A percentile compares a stretch with the other conserved stretches of the same genome.
phyloP scores from a whole-genome alignment of 2,888 invertebrate species.

The Acleris cristana region DNA sequence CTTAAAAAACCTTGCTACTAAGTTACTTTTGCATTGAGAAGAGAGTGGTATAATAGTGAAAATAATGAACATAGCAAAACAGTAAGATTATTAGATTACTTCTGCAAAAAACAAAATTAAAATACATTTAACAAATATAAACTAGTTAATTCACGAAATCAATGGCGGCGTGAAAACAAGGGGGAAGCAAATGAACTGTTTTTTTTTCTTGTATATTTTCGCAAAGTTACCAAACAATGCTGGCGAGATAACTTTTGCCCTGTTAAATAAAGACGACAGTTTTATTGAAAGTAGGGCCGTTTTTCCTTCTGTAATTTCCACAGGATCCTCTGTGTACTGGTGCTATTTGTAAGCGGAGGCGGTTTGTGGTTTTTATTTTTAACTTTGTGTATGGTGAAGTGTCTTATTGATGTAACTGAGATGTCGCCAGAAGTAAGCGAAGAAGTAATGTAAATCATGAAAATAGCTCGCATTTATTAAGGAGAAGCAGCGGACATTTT shows the following conservation, averaged over 20 bases:
- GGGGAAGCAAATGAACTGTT: constrained; percentile 37
- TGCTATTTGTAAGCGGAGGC: constrained; percentile 40
- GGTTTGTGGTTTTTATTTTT: background rate
- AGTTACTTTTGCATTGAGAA: no score
- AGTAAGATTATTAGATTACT: background rate
- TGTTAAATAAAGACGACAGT: constrained; percentile 83
- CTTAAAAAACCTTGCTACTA: no score
- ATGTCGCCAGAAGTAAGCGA: no score
- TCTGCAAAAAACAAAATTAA: background rate
- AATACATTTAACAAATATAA: background rate
- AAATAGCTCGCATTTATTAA: no score
- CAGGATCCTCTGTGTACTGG: constrained; percentile 65
- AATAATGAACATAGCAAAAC: background rate
- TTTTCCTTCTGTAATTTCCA: constrained; percentile 79
- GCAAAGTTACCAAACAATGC: constrained; percentile 52
- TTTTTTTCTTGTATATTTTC: constrained; percentile 40
- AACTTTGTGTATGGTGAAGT: no score
- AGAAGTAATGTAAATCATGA: no score
- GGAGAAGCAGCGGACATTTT: no score
- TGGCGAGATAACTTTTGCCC: constrained; percentile 73
- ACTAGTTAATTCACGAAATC: constrained; percentile 18
- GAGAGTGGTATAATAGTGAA: background rate
- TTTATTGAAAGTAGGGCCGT: constrained; percentile 82
- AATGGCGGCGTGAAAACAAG: constrained; percentile 30
- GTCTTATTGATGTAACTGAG: no score